Evolutionary conservation across 2,888 invertebrate genomes (phyloP).

Genomic region (Archips crataeganus): DNA sequence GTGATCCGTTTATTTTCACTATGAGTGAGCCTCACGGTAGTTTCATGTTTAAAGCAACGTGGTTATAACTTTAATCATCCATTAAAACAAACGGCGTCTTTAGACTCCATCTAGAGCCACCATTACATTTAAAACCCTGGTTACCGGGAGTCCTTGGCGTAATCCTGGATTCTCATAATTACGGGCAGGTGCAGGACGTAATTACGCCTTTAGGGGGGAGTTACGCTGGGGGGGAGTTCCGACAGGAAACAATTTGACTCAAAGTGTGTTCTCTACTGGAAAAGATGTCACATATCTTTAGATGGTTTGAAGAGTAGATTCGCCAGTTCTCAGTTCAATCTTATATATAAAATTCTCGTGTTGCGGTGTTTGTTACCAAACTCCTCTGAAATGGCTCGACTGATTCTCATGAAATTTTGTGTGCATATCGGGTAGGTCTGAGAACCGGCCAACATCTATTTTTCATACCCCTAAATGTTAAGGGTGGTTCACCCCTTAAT

Average conservation of each 20-base stretch:
- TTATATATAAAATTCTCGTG: too few species aligned
- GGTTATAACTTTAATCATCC: neutral
- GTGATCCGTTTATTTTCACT: too few species aligned
- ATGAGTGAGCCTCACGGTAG: too few species aligned
- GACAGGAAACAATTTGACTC: constrained; percentile 57
- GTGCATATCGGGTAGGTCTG: too few species aligned
- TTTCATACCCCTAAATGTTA: too few species aligned
- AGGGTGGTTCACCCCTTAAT: too few species aligned
- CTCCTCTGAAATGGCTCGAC: too few species aligned
- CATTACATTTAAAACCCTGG: constrained; percentile 1
- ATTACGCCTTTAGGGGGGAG: constrained; percentile 46
- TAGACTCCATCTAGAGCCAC: neutral
- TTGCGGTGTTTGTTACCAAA: too few species aligned
- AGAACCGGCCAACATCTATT: too few species aligned
- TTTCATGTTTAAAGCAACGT: too few species aligned
- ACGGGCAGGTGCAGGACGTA: constrained; percentile 55
- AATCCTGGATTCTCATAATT: constrained; percentile 52
- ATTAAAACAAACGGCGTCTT: neutral
- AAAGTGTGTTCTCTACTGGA: constrained; percentile 39
- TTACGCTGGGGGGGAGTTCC: constrained; percentile 53
- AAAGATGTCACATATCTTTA: constrained; percentile 35
- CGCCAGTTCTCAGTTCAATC: neutral
- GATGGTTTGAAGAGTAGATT: constrained; percentile 6
- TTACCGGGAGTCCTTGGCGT: constrained; percentile 1
- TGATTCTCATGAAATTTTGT: too few species aligned